Percentiles rank a stretch among this genome's conserved stretches.
Evolutionary conservation across 2,797 vertebrate genomes (phyloP).

Genomic region (Diplodus sargus): DNA sequence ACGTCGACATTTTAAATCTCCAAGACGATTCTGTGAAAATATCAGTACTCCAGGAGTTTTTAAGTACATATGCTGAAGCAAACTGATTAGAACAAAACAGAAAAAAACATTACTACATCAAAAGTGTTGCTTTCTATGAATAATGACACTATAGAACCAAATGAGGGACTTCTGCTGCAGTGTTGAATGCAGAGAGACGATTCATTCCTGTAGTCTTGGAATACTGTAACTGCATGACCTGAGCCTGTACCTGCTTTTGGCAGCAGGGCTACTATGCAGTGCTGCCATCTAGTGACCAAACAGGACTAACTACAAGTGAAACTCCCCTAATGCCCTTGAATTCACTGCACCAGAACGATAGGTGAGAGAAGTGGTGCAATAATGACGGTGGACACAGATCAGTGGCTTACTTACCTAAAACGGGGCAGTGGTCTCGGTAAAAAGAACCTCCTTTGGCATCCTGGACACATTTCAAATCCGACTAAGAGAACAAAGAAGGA

Average conservation of each 20-base stretch:
- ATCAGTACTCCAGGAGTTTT: not conserved
- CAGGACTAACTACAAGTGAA: constrained; percentile 46
- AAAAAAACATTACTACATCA: not conserved
- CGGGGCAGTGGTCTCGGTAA: constrained; percentile 99
- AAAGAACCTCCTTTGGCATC: constrained; percentile 99
- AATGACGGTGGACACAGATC: constrained; percentile 64
- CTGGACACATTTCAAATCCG: constrained; percentile 98
- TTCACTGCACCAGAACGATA: constrained; percentile 80
- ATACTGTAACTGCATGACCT: constrained; percentile 53
- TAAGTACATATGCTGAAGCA: not conserved
- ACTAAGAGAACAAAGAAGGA: constrained; percentile 81
- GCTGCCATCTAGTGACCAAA: constrained; percentile 84
- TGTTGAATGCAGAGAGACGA: constrained; percentile 43
- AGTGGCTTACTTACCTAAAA: constrained; percentile 90
- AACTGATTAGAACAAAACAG: not conserved
- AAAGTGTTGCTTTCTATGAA: constrained; percentile 10
- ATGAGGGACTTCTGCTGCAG: constrained; percentile 38
- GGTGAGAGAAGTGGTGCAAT: constrained; percentile 80
- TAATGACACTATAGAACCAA: constrained; percentile 6
- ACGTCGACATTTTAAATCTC: not conserved
- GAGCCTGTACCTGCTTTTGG: constrained; percentile 9
- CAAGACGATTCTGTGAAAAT: not conserved
- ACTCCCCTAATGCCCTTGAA: constrained; percentile 80
- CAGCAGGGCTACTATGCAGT: constrained; percentile 58
- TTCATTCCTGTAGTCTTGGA: constrained; percentile 51